A percentile compares a stretch with the other conserved stretches of the same genome.
phyloP scores from a whole-genome alignment of 2,888 invertebrate genomes.

The Cataglyphis albicans region DNA sequence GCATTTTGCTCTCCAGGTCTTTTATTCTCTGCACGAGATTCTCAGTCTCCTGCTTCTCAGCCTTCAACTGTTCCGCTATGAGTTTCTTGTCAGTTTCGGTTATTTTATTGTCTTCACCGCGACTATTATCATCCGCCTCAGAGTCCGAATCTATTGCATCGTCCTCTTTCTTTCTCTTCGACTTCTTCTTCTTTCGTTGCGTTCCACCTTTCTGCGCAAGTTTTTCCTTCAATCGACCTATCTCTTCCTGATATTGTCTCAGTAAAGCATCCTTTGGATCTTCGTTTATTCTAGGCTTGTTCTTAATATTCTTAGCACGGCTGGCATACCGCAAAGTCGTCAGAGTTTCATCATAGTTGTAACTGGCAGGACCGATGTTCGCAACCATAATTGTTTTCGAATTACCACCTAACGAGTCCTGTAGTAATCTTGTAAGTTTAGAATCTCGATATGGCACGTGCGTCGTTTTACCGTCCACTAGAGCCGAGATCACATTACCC shows the following conservation, averaged over 20 bases:
- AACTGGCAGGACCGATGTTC: slow-evolving; percentile 98
- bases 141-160: slow-evolving; percentile 85
- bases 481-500: slow-evolving; percentile 98
- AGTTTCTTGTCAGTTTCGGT: slow-evolving; percentile 87
- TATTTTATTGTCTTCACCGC: slow-evolving; percentile 84
- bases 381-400: slow-evolving; percentile 99
- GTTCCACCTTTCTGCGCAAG: slow-evolving; percentile 82
- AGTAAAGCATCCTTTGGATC: slow-evolving; percentile 99
- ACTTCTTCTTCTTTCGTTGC: slow-evolving; percentile 86
- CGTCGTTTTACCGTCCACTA: slow-evolving; percentile 96
- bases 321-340: slow-evolving; percentile 98
- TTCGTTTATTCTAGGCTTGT: slow-evolving; percentile 99
- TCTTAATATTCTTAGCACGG: slow-evolving; percentile 99
- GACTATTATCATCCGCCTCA: slow-evolving; percentile 83
- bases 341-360: slow-evolving; percentile 98
- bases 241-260: slow-evolving; percentile 98
- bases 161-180: slow-evolving; percentile 87
- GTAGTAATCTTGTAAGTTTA: slow-evolving; percentile 97
- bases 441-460: slow-evolving; percentile 99
- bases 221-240: slow-evolving; percentile 90
- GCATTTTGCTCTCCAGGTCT: slow-evolving; percentile 96
- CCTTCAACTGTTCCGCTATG: slow-evolving; percentile 88
- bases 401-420: slow-evolving; percentile 99
- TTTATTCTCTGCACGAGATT: slow-evolving; percentile 92
- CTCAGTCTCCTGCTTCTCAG: slow-evolving; percentile 91